Evolutionary conservation across 1,140 invertebrate species (phyloP), one percentile per base, ranked within the genome.

Genomic region (Drosophila seguyi): DNA sequence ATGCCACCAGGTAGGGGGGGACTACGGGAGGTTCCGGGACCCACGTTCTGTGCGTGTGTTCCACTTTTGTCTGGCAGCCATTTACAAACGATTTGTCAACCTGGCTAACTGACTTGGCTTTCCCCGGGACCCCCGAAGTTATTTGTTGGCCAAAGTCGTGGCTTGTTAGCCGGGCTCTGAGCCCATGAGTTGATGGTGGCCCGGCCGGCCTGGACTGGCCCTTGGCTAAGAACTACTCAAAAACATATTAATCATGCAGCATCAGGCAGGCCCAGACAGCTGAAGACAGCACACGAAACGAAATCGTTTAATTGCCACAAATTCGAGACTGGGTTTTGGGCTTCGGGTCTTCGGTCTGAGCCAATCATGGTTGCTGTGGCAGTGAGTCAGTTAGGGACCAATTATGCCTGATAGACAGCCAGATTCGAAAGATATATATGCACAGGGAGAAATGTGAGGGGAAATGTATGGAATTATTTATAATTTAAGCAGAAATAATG

Each of bases 1-100:
- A 34, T 20, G 48, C 29, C 48, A 52, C 10, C 29, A 38, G 61
- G 29, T n/a, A n/a, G n/a, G n/a, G n/a, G n/a, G n/a, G n/a, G n/a
- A n/a, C n/a, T n/a, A n/a, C n/a, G n/a, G n/a, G n/a, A 38, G 61
- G 29, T n/a, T 25, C 29, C 5, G 16, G 44, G 53, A 27, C n/a
- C 38, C 52, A 62, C 71, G 56, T 62, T n/a, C 8, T 53, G 79
- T 88, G 84, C 84, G 84, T 88, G 84, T 90, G 84, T 88, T 88
- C 84, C 84, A 87, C 73, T 90, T 88, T 88, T 90, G 80, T 88
- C 80, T 90, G 80, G 38, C 73, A 84, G 84, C 77, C 72, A 84
- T 88, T 88, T 90, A 88, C 84, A 59, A 78, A 75, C 84, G 79
- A 88, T 88, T 88, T 88, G 84, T 88, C 84, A 88, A 88, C 85